Evolutionary conservation across 2,113 vertebrate species (phyloP).

Genomic region (Ahaetulla prasina): DNA sequence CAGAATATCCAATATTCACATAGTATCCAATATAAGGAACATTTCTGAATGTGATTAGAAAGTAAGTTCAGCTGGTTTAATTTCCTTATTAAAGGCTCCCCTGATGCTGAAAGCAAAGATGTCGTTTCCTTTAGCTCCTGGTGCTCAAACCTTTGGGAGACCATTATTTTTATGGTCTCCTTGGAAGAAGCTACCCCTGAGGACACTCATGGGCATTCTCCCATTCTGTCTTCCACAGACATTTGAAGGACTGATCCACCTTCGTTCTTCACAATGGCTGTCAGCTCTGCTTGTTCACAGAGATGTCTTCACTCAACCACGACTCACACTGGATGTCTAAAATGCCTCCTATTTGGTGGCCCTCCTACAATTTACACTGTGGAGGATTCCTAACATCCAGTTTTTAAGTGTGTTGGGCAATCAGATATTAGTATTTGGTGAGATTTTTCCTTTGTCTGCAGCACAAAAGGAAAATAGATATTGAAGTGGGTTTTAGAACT

Average conservation of each 20-base stretch:
- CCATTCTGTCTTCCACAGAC: not conserved
- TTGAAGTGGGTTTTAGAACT: constrained; percentile 9
- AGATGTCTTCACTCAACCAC: not conserved
- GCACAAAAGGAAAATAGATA: constrained; percentile 24
- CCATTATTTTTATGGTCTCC: not conserved
- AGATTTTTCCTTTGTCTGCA: constrained; percentile 8
- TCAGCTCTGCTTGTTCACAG: not conserved
- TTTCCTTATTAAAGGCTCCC: not conserved
- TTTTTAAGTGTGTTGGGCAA: not conserved
- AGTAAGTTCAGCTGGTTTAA: not conserved
- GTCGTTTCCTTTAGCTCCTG: not conserved
- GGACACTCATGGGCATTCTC: not conserved
- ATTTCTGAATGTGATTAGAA: not conserved
- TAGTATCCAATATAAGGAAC: not conserved
- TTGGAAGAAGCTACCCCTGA: not conserved
- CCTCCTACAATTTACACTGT: not conserved
- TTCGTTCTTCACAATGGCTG: not conserved
- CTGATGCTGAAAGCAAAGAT: not conserved
- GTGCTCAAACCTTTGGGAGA: not conserved
- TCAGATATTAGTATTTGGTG: not conserved
- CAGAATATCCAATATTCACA: not conserved
- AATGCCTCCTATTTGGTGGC: not conserved
- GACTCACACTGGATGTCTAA: not conserved
- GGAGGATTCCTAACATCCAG: not conserved
- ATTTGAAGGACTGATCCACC: not conserved